Evolutionary conservation across 2,797 vertebrate species (phyloP).

Genomic region (Sebastiscus tertius): DNA sequence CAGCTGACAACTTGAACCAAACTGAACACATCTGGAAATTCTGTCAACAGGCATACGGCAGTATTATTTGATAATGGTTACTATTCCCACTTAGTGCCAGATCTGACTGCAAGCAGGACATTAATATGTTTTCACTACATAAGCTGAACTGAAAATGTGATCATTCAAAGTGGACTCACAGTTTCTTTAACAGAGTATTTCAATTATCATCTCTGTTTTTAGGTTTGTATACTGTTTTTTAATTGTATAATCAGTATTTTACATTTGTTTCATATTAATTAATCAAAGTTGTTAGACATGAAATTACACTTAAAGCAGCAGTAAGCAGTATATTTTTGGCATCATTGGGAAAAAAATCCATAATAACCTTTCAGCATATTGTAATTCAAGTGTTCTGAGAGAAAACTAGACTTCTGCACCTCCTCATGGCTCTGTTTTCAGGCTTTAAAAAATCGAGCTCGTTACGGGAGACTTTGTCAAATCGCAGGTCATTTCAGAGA

Average conservation of each 20-base stretch:
- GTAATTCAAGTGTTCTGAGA: too few relatives aligned
- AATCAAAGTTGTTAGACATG: not conserved
- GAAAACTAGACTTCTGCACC: too few relatives aligned
- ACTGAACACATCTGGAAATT: not conserved
- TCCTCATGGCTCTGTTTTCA: too few relatives aligned
- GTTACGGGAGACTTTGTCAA: too few relatives aligned
- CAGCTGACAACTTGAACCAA: conserved; percentile 2
- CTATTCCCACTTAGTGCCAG: not conserved
- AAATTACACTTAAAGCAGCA: not conserved
- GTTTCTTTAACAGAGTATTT: not conserved
- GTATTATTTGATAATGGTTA: not conserved
- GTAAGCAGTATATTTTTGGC: too few relatives aligned
- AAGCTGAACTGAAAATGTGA: not conserved
- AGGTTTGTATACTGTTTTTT: not conserved
- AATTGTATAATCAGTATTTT: not conserved
- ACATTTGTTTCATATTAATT: not conserved
- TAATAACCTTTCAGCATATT: too few relatives aligned
- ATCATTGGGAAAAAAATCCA: too few relatives aligned
- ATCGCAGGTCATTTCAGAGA: too few relatives aligned
- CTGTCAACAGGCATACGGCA: not conserved
- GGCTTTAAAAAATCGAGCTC: too few relatives aligned
- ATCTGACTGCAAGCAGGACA: not conserved
- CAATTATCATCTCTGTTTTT: not conserved
- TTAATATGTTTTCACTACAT: not conserved
- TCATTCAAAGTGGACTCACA: not conserved